A percentile compares a stretch with the other conserved stretches of the same genome.
Evolutionary conservation across 2,797 vertebrate species (phyloP).

Genomic region (Cossypha heuglini): DNA sequence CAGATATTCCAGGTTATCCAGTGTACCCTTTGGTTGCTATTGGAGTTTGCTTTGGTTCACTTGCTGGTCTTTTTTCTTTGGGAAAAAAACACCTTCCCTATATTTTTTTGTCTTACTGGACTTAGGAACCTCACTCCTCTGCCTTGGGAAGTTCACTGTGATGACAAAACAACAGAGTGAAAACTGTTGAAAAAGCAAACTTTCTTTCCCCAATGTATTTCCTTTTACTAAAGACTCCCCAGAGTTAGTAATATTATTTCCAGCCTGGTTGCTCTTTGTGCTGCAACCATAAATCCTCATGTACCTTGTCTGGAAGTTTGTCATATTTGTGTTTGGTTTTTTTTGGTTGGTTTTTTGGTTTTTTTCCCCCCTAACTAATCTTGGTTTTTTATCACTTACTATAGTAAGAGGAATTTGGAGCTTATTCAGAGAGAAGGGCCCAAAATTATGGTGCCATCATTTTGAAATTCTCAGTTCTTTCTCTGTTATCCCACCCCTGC

Average conservation of each 20-base stretch:
- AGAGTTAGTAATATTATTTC: not conserved
- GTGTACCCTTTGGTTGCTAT: not conserved
- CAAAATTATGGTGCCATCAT: not conserved
- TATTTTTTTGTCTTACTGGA: not conserved
- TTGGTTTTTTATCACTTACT: not conserved
- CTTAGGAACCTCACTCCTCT: not conserved
- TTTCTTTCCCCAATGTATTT: not conserved
- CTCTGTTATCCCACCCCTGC: not conserved
- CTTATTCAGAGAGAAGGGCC: not conserved
- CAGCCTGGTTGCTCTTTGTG: not conserved
- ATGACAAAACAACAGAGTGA: not conserved
- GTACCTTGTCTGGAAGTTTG: not conserved
- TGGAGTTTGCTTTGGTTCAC: not conserved
- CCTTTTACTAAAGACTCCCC: not conserved
- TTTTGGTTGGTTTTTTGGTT: too few species aligned
- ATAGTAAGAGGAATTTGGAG: not conserved
- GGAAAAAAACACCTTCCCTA: not conserved
- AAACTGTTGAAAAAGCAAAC: not conserved
- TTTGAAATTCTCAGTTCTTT: not conserved
- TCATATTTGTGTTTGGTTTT: not conserved
- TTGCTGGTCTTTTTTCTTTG: not conserved
- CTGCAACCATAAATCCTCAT: not conserved
- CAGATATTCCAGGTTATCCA: not conserved
- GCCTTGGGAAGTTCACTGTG: not conserved
- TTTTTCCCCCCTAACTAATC: not conserved